phyloP scores from a whole-genome alignment of 2,888 invertebrate species.

The Melangyna quadrimaculata region DNA sequence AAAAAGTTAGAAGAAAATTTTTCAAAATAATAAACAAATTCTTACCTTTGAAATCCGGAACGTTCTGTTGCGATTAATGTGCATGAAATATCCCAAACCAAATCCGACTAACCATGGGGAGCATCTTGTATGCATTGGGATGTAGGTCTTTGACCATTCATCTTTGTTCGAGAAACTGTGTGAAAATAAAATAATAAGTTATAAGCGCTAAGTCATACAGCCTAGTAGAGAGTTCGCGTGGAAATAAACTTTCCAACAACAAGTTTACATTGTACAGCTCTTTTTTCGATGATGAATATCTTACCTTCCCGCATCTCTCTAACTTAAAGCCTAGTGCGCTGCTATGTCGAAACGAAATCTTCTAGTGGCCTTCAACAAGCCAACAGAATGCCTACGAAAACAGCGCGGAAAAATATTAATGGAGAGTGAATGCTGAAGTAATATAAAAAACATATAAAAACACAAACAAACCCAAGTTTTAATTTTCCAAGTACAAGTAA shows the following conservation, averaged over 20 bases:
- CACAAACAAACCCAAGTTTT: too few relatives aligned
- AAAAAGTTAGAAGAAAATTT: background rate
- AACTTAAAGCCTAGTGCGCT: too few relatives aligned
- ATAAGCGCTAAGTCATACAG: background rate
- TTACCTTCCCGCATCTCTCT: too few relatives aligned
- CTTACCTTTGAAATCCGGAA: slow-evolving; percentile 61
- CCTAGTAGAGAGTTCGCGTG: background rate
- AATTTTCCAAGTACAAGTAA: too few relatives aligned
- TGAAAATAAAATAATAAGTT: background rate
- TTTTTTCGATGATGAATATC: too few relatives aligned
- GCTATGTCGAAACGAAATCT: too few relatives aligned
- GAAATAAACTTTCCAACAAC: background rate
- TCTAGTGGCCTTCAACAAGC: too few relatives aligned
- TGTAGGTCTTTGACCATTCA: slow-evolving; percentile 70
- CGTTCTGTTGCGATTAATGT: slow-evolving; percentile 68
- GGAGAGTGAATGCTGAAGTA: too few relatives aligned
- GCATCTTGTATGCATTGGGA: slow-evolving; percentile 74
- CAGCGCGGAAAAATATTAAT: too few relatives aligned
- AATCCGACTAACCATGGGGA: slow-evolving; percentile 77
- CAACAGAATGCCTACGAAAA: too few relatives aligned
- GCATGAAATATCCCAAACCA: slow-evolving; percentile 75
- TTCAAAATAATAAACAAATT: background rate
- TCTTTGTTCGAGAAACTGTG: slow-evolving; percentile 26
- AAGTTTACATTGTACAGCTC: background rate
- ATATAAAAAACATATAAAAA: too few relatives aligned